These are phyloP conservation scores for Tyrannus savana DNA, from an alignment of 2,113 vertebrate species.

Conservation along the genomic window DNA sequence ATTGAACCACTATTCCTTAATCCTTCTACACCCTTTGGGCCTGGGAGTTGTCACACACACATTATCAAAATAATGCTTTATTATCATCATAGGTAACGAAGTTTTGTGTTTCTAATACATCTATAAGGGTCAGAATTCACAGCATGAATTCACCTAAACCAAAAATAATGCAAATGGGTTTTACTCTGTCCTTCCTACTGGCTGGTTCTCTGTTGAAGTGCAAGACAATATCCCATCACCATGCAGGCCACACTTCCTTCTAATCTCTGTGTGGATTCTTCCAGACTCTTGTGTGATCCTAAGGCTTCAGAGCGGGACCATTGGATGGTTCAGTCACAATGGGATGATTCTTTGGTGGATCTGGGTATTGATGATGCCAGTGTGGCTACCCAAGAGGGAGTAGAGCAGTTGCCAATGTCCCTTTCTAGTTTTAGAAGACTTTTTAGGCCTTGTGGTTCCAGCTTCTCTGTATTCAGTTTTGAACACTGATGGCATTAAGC, in stretches of 20 bases:
- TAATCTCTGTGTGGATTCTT: not conserved
- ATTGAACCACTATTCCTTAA: not conserved
- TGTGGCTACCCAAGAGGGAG: not conserved
- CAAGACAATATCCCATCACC: not conserved
- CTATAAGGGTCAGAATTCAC: not conserved
- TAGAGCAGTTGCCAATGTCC: not conserved
- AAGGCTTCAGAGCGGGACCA: not conserved
- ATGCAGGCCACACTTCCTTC: not conserved
- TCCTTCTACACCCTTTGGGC: not conserved
- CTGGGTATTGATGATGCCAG: not conserved
- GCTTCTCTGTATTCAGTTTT: not conserved
- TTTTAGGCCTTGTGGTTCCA: not conserved
- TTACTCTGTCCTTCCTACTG: not conserved
- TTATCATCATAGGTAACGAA: rapidly evolving
- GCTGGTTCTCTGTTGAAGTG: not conserved
- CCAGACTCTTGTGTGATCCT: not conserved
- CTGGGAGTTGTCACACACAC: not conserved
- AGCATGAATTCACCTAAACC: not conserved
- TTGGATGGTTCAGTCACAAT: not conserved
- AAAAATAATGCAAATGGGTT: not conserved
- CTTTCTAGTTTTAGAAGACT: not conserved
- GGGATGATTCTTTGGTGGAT: not conserved
- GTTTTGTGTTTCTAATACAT: not conserved
- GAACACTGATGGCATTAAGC: not conserved
- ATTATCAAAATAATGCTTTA: not conserved